Conservation (phyloP, 2,113 vertebrate genomes). For the human region GRCh38 chr12:116033501-116034000, state of each 20-base stretch:
- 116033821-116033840: neutral
- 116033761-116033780: neutral
- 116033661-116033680: neutral
- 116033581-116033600: neutral
- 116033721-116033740: neutral
- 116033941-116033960: neutral
- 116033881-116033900: neutral
- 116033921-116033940: neutral
- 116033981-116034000: too few relatives aligned
- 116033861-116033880: neutral
- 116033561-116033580: conserved; percentile 3
- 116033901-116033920: neutral
- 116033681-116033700: neutral
- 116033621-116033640: neutral
- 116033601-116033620: conserved; percentile 33
- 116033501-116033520: neutral
- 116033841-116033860: neutral
- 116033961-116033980: too few relatives aligned
- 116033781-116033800: neutral
- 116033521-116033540: conserved; percentile 20
- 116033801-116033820: neutral
- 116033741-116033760: too few relatives aligned
- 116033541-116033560: neutral
- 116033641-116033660: neutral
- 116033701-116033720: neutral